These are phyloP conservation scores for Tetranychus urticae DNA, from an alignment of 1,140 invertebrate genomes.

Conservation along the genomic window DNA sequence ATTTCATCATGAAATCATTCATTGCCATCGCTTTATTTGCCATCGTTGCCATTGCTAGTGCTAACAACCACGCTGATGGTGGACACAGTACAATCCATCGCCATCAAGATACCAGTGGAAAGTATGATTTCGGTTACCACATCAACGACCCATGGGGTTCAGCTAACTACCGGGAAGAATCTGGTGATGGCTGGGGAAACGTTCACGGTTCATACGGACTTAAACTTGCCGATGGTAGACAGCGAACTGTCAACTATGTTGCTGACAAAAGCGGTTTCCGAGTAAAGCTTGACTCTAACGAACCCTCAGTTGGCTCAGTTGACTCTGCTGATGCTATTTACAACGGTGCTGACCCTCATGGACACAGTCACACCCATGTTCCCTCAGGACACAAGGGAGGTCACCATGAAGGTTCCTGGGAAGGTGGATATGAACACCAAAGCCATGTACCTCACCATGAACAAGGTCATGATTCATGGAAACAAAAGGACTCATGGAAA, in stretches of 20 bases:
- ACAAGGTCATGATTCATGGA: background rate
- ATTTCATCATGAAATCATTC: background rate
- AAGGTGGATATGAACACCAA: background rate
- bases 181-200: conserved; percentile 13
- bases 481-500: too few species aligned
- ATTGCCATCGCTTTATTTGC: background rate
- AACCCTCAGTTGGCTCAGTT: conserved; percentile 6
- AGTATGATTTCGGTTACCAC: conserved; percentile 14
- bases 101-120: conserved; percentile 5
- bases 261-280: conserved; percentile 9
- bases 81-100: background rate
- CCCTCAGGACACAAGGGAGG: background rate
- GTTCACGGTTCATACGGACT: conserved; percentile 10
- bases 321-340: conserved; percentile 2
- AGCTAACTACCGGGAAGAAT: conserved; percentile 10
- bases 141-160: conserved; percentile 10
- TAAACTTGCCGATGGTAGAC: conserved; percentile 10
- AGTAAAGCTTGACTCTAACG: conserved; percentile 8
- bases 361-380: conserved; percentile 1
- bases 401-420: background rate
- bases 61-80: background rate
- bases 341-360: conserved; percentile 3
- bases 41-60: background rate
- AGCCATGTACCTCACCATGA: background rate
- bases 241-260: conserved; percentile 11